Evolutionary conservation across 2,888 invertebrate genomes (phyloP), one percentile per base, ranked within the genome.

Genomic region (Drosophila barbarae): DNA sequence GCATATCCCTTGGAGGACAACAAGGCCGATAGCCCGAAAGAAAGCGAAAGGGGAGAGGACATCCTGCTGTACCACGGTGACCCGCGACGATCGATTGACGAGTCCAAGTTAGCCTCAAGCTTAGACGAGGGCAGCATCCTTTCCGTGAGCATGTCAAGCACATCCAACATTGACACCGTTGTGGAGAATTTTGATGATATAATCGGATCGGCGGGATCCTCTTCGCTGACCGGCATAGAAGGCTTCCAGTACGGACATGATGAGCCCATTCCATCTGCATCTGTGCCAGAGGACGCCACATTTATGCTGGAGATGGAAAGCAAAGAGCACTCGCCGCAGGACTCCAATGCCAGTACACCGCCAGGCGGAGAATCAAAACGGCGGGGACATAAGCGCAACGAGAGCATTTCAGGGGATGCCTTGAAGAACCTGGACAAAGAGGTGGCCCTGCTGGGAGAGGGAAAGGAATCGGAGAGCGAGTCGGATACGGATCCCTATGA

Each of bases 91-190:
- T 85, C 86, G 4, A 76, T 86, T 55, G 89, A 91, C 51, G 92
- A 92, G 44, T 73, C 91, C 26, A 88, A 90, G 74, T 88, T 91
- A 58, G 91, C 90, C 5, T 91, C 91, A 0, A 92, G 92, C 77
- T 73, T 92, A 41, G 92, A 92, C 68, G 92, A 92, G 47, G 91
- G 91, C 2, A 92, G 92, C 73, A 89, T 92, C 41, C 79, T 92
- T 7, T 92, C 92, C 30, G 90, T 91, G 54, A 92, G 92, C 77
- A 87, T 91, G 73, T 92, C 92, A 1, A 92, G 92, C 80, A 90
- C 91, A 28, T 92, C 92, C 1, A 91, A 91, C 54, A 83, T 88
- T n/a, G 89, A 89, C 21, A 90, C 90, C 1, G 89, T 90, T 28
- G 87, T 89, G 1, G 89, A 90, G 51, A 89, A 89, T 59, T 85